Evolutionary conservation across 2,113 vertebrate genomes (phyloP), one percentile per base, ranked within the genome.

Genomic region (Otolemur garnettii): DNA sequence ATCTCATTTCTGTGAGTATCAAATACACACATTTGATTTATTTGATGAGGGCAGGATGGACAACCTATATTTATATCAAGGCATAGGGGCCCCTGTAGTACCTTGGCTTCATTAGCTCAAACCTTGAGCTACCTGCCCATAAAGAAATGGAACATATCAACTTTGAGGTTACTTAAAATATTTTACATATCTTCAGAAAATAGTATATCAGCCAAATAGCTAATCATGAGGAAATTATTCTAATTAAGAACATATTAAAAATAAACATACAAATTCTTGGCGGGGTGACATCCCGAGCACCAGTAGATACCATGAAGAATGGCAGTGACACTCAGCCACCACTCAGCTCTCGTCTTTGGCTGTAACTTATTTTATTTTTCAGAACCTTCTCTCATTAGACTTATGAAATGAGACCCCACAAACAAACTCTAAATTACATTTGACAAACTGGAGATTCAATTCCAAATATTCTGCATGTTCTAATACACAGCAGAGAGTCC

Each of bases 381-480:
- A 92, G 59, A 90, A 89, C 7, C 22, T 75, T 57, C 35, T 90
- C 35, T 96, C 92, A 86, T 93, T 93, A 89, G 64, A 91, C 42
- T 82, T 8, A 90, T 86, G 68, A 94, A 97, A 91, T n/a, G 11
- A 84, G 19, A 92, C 75, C 4, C 59, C 14, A 86, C 30, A 83
- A 93, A 75, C 35, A 78, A 87, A 91, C 14, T 83, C 68, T 91
- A 90, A 96, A 96, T 96, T 94, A 77, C 35, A 93, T 86, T 69
- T 94, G 38, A 93, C 53, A 93, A 97, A 95, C 35, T 66, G 55
- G 69, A 95, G 45, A 87, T 69, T 83, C 53, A 93, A 45, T 94
- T 87, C 4, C 50, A 94, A 92, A 90, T 75, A 93, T 92, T 91
- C 53, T 96, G n/a, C 59, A 80, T 94, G 71, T 96, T 94, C 82